Evolutionary conservation across 2,888 invertebrate genomes (phyloP).

Genomic region (Mactromeris polynyma): DNA sequence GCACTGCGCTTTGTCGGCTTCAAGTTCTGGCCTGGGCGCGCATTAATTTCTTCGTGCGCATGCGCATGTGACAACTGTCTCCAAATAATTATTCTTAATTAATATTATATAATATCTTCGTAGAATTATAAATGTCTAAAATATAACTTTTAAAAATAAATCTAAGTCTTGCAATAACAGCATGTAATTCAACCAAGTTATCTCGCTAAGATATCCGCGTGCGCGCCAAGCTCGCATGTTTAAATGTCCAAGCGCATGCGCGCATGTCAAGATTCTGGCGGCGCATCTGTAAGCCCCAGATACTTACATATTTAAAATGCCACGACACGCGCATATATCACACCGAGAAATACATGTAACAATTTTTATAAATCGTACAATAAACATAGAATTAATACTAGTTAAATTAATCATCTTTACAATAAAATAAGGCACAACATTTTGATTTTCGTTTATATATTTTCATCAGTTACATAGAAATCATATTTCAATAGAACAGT

Average conservation of each 20-base stretch:
- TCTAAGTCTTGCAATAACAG: neutral
- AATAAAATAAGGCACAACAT: neutral
- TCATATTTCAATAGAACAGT: neutral
- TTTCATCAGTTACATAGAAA: neutral
- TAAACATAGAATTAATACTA: neutral
- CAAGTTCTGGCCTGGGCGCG: neutral
- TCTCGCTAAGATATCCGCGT: slow-evolving; percentile 5
- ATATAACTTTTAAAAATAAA: neutral
- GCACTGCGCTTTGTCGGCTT: slow-evolving; percentile 8
- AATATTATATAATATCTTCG: neutral
- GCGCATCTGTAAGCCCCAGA: slow-evolving; percentile 29
- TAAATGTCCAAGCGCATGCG: slow-evolving; percentile 29
- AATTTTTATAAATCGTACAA: neutral
- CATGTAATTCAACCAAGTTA: neutral
- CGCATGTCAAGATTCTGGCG: slow-evolving; percentile 23
- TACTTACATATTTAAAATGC: slow-evolving; percentile 16
- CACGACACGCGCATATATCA: neutral
- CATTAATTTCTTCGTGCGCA: slow-evolving; percentile 14
- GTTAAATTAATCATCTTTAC: neutral
- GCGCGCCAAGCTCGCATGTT: slow-evolving; percentile 21
- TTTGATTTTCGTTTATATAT: neutral
- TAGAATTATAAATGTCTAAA: neutral
- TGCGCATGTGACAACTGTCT: neutral
- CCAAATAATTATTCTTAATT: neutral
- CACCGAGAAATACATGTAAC: neutral